Evolutionary conservation across 2,888 invertebrate genomes (phyloP), one percentile per base, ranked within the genome.

Genomic region (Diarsia mendica): DNA sequence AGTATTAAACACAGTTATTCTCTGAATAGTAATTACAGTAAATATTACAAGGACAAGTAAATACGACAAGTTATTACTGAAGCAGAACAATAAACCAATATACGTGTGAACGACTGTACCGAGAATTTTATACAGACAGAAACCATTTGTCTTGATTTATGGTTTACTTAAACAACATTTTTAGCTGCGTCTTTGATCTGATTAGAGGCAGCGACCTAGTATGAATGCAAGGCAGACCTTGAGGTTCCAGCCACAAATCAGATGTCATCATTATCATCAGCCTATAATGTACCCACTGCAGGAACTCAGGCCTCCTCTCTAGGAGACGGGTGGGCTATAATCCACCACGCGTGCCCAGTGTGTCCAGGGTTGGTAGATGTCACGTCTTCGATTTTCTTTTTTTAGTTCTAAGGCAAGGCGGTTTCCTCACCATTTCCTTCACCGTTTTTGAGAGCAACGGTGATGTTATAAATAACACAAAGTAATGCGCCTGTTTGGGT

Each of bases 11-110:
- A 64, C 72, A 68, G 28, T 68, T 75, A 75, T 75, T 78, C 77
- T 72, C 49, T 83, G 74, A 85, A 85, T 72, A 75, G 72, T 74
- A 78, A 85, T 78, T 75, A 69, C 73, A 72, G 79, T 77, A 79
- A 86, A 86, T 82, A 80, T 71, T 58, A 78, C 76, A 80, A 82
- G 80, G 77, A 65, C 70, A 68, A 60, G 66, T 68, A 63, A 82
- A 72, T 76, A 77, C 53, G 75, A 71, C 74, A 76, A 67, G 67
- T 80, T 78, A 78, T 78, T 84, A 72, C 68, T 77, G 55, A 67
- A 55, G 46, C 60, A 49, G 66, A 51, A 78, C 67, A 82, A 77
- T 78, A 65, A 69, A 70, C 66, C 66, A 79, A 76, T 70, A 63
- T 39, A 63, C 28, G 68, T 68, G 64, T 58, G 67, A 68, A 63